phyloP scores from a whole-genome alignment of 2,797 vertebrate species.

The Cryptoprocta ferox region DNA sequence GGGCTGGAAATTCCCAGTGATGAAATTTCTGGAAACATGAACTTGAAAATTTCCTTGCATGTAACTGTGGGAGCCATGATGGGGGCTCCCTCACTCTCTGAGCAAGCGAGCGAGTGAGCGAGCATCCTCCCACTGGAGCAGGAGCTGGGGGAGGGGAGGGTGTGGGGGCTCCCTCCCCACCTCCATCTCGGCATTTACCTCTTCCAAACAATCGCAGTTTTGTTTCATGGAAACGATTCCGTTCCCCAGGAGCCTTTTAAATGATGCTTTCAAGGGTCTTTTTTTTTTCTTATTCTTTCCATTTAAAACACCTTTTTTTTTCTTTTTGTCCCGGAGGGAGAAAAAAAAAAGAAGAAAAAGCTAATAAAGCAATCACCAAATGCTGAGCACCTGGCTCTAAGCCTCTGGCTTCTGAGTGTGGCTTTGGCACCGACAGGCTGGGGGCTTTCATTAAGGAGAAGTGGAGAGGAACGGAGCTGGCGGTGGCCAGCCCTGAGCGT shows the following conservation, averaged over 20 bases:
- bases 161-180: neutral
- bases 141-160: neutral
- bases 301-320: constrained; percentile 70
- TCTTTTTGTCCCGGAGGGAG: neutral
- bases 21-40: constrained; percentile 55
- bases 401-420: constrained; percentile 28
- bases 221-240: constrained; percentile 64
- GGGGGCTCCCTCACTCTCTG: neutral
- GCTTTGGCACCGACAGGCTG: neutral
- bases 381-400: constrained; percentile 36
- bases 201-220: constrained; percentile 71
- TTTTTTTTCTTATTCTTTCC: constrained; percentile 58
- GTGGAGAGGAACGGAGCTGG: neutral
- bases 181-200: neutral
- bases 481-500: neutral
- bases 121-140: neutral
- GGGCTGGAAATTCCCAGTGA: constrained; percentile 44
- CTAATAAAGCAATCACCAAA: constrained; percentile 69
- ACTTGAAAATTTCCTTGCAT: neutral
- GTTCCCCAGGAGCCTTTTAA: constrained; percentile 76
- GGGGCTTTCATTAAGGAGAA: constrained; percentile 18
- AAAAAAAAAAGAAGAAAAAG: constrained; percentile 12
- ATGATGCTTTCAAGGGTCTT: constrained; percentile 56
- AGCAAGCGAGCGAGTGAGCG: neutral
- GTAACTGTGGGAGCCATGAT: neutral